These are phyloP conservation scores for Formicarius rufipectus DNA, from an alignment of 2,113 vertebrate genomes.

Conservation along the genomic window DNA sequence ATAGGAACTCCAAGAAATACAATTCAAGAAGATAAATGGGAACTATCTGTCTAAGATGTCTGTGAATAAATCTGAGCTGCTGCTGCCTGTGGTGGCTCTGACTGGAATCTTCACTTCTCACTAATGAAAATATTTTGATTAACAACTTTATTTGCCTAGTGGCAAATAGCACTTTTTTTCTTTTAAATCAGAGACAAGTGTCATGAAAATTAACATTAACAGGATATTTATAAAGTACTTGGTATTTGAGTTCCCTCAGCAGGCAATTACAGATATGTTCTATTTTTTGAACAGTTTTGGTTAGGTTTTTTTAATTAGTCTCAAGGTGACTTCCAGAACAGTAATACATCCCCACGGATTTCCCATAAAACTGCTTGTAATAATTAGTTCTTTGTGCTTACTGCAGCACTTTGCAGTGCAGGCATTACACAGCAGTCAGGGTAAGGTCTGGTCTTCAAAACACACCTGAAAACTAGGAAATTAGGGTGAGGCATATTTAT, in stretches of 20 bases:
- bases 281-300: not conserved
- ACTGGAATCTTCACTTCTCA: not conserved
- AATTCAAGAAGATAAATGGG: not conserved
- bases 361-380: not conserved
- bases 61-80: not conserved
- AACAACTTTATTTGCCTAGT: not conserved
- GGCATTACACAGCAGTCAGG: not conserved
- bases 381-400: not conserved
- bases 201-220: not conserved
- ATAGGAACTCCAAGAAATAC: not conserved
- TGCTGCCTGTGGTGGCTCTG: not conserved
- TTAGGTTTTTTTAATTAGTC: not conserved
- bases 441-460: not conserved
- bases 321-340: not conserved
- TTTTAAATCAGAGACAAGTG: not conserved
- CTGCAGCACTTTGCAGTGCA: not conserved
- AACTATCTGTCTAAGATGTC: not conserved
- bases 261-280: not conserved
- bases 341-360: not conserved
- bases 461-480: not conserved
- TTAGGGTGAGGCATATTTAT: not conserved
- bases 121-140: constrained; percentile 27
- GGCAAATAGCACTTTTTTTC: not conserved
- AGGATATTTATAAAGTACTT: not conserved
- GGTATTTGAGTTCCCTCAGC: not conserved